Conservation (phyloP, 2,113 vertebrate species). For the Pachycephala philippinensis region DNA sequence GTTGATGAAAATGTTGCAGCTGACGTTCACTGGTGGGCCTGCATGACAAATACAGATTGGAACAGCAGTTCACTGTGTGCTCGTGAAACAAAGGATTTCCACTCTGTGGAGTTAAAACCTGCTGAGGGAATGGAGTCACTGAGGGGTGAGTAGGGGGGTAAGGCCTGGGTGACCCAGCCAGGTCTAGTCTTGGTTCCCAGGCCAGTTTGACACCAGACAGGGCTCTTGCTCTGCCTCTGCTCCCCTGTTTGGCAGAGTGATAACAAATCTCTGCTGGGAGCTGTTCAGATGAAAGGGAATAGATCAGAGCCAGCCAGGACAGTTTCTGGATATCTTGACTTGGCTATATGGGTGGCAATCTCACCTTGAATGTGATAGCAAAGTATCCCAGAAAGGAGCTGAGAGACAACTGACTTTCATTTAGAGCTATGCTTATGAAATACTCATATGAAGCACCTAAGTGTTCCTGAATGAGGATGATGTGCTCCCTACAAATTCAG, state of each 20-base stretch:
- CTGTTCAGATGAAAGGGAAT: background rate
- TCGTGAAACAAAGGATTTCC: background rate
- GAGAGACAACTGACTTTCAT: background rate
- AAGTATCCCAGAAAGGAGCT: background rate
- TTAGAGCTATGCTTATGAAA: background rate
- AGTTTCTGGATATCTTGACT: background rate
- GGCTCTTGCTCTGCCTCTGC: background rate
- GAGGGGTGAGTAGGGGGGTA: background rate
- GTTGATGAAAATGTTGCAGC: slow-evolving; percentile 99
- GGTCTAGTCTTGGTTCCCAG: background rate
- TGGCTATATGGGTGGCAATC: background rate
- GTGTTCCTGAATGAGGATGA: background rate
- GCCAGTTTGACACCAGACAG: background rate
- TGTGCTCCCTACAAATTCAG: background rate
- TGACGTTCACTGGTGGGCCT: slow-evolving; percentile 97
- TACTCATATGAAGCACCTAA: background rate
- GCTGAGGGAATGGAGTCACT: background rate
- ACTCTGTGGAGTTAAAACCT: background rate
- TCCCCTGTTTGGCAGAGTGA: background rate
- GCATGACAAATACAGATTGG: slow-evolving; percentile 64
- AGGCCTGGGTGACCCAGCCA: fast-evolving
- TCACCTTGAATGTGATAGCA: background rate
- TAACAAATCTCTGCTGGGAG: background rate
- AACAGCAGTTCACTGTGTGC: background rate
- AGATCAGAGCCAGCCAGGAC: background rate